phyloP scores from a whole-genome alignment of 2,797 vertebrate species.

The Tolypeutes matacus region DNA sequence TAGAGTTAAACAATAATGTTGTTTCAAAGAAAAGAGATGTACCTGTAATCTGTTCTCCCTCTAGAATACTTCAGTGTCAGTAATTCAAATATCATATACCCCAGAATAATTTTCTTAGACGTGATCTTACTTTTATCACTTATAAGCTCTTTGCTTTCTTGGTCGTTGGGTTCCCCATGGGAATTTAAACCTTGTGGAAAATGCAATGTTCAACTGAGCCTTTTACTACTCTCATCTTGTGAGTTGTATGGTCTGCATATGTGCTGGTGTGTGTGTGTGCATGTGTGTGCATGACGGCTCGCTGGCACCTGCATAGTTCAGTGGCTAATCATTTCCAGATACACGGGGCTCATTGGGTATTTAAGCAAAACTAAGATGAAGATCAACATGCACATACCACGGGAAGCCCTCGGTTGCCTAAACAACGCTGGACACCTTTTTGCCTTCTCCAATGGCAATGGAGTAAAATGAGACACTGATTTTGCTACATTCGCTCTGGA shows the following conservation, averaged over 20 bases:
- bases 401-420: neutral
- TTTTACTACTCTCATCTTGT: neutral
- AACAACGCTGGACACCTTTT: neutral
- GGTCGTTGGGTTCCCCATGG: neutral
- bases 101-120: neutral
- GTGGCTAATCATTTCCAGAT: neutral
- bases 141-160: conserved; percentile 1
- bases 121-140: neutral
- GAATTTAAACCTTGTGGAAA: neutral
- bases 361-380: conserved; percentile 4
- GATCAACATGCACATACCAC: neutral
- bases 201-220: neutral
- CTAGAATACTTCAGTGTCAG: neutral
- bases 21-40: neutral
- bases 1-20: neutral
- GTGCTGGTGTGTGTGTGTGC: too few species aligned
- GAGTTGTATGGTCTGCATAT: neutral
- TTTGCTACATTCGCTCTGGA: neutral
- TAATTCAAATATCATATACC: neutral
- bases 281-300: neutral
- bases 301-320: neutral
- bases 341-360: neutral
- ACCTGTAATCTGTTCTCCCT: neutral
- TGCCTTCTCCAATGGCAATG: neutral
- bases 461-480: neutral